Conservation (phyloP, 1,140 invertebrate genomes). For the Uloborus diversus region DNA sequence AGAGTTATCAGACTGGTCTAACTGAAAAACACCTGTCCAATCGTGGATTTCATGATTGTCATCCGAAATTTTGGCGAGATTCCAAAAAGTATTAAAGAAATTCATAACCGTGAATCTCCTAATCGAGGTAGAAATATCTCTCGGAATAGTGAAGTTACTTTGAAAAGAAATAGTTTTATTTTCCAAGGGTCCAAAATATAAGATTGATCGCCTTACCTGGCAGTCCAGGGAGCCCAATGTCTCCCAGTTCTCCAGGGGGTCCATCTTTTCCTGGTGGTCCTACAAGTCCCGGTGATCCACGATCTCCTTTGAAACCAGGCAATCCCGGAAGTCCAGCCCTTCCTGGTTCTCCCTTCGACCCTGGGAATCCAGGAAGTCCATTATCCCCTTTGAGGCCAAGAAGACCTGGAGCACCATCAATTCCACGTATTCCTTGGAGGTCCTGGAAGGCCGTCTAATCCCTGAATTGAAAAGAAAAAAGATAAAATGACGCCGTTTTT, state of each 20-base stretch:
- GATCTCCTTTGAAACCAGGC: conserved; percentile 39
- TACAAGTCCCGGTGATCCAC: conserved; percentile 56
- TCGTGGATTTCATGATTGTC: no score
- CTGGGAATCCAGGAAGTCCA: conserved; percentile 67
- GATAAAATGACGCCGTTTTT: background rate
- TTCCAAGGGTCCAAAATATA: no score
- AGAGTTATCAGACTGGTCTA: no score
- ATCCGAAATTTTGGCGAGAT: no score
- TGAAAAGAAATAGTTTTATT: no score
- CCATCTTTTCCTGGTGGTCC: conserved; percentile 66
- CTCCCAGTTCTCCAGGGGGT: conserved; percentile 43
- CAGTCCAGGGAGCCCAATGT: conserved; percentile 44
- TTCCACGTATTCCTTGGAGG: conserved; percentile 69
- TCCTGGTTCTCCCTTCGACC: conserved; percentile 66
- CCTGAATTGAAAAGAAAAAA: conserved; percentile 53
- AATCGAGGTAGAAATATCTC: no score
- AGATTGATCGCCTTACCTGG: conserved; percentile 62
- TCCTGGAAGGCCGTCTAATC: conserved; percentile 62
- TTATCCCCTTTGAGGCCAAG: conserved; percentile 63
- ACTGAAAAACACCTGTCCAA: no score
- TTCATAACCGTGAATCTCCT: no score
- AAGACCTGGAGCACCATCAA: conserved; percentile 75
- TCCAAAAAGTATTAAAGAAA: no score
- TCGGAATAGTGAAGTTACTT: no score
- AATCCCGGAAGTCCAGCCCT: conserved; percentile 60